A percentile compares a stretch with the other conserved stretches of the same genome.
Conservation (phyloP, 2,888 invertebrate genomes). For the Chymomyza caudatula region DNA sequence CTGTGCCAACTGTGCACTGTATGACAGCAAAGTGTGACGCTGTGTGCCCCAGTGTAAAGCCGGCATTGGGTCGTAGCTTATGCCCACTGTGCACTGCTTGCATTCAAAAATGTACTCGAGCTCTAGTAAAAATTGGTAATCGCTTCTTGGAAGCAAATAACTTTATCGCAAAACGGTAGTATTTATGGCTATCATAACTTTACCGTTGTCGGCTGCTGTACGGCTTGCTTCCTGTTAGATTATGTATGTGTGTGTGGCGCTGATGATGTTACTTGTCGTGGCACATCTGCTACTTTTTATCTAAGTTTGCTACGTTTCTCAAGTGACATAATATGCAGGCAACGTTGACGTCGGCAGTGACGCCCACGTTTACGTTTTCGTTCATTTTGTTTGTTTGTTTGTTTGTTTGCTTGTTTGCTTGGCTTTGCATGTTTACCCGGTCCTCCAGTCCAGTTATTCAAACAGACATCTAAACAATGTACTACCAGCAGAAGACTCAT, state of each 20-base stretch:
- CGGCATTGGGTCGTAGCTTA: too few species aligned
- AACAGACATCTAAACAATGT: neutral
- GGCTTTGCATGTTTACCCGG: neutral
- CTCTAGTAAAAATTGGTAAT: too few species aligned
- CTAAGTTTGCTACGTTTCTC: neutral
- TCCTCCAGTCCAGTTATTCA: neutral
- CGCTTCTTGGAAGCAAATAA: too few species aligned
- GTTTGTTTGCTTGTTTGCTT: constrained; percentile 12
- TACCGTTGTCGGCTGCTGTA: too few species aligned
- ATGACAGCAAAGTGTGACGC: too few species aligned
- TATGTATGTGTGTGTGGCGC: neutral
- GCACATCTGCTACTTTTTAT: neutral
- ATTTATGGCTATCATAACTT: too few species aligned
- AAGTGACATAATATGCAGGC: constrained; percentile 24
- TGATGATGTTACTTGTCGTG: constrained; percentile 9
- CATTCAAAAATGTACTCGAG: too few species aligned
- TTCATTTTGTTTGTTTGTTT: constrained; percentile 17
- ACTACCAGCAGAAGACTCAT: neutral
- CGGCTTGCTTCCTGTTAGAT: neutral
- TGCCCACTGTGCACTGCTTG: too few species aligned
- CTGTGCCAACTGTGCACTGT: too few species aligned
- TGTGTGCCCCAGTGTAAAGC: too few species aligned
- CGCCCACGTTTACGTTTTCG: neutral
- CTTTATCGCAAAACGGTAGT: too few species aligned
- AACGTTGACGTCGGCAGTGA: neutral